Evolutionary conservation across 2,797 vertebrate species (phyloP), one percentile per base, ranked within the genome.

Genomic region (Pyrocephalus nanus): DNA sequence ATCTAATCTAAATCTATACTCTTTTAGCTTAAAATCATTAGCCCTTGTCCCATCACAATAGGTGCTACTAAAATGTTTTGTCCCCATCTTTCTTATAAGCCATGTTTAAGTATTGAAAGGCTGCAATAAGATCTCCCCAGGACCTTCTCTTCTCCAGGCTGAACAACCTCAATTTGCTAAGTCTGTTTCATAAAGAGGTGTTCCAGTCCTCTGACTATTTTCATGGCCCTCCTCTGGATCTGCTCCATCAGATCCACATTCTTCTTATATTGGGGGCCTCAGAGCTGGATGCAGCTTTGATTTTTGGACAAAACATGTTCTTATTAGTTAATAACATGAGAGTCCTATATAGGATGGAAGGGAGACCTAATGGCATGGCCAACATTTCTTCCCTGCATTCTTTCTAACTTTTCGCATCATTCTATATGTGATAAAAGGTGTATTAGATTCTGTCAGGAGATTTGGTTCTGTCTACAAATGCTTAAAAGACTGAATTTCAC

Each of bases 51-150:
- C 74, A 2, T 32, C 10, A 17, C 25, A 34, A 19, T 7, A 65
- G 19, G 8, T 11, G 20, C 18, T 82, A 12, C 7, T 32, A 34
- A 66, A 50, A 76, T 9, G 5, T 66, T 71, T 21, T 47, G 10
- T 61, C 15, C 8, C 19, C 10, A 15, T 6, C 22, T 78, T 83
- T 74, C 51, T 34, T 78, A 9, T 40, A 60, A 11, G 6, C 22
- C 29, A 9, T 4, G 2, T 55, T 55, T n/a, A 79, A 54, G 11
- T 45, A 45, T 2, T 29, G 38, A 25, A 69, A 61, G 8, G 6
- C 15, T 6, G 6, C 25, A 25, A 13, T 21, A 47, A 38, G 27
- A 19, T 50, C 1, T 58, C 6, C 14, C 11, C 0, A 5, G 25
- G 81, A 8, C 29, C 48, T 61, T 58, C 36, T 51, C 9, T 57